A percentile compares a stretch with the other conserved stretches of the same genome.
These are phyloP conservation scores for Cactoblastis cactorum DNA, from an alignment of 2,888 invertebrate genomes.

Conservation along the genomic window DNA sequence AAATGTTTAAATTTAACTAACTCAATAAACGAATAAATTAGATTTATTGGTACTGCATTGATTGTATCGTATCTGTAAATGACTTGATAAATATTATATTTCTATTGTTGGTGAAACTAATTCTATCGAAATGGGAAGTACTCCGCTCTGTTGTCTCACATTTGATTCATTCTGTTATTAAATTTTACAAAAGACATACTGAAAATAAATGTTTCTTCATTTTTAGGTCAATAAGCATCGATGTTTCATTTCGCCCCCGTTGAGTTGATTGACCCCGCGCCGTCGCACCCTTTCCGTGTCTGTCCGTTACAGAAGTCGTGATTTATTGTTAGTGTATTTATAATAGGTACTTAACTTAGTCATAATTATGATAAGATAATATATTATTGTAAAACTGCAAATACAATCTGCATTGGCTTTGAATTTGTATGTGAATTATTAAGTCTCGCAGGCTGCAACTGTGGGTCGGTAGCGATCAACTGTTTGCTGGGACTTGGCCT, in stretches of 20 bases:
- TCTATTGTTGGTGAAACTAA: conserved; percentile 75
- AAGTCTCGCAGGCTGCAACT: too few species aligned
- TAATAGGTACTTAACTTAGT: conserved; percentile 16
- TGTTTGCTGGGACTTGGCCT: too few species aligned
- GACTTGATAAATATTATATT: conserved; percentile 76
- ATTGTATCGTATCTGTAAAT: conserved; percentile 74
- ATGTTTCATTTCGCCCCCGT: conserved; percentile 69
- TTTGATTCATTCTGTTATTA: conserved; percentile 78
- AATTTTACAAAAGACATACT: conserved; percentile 83
- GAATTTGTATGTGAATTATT: conserved; percentile 8
- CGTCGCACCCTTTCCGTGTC: neutral
- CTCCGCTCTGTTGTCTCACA: conserved; percentile 73
- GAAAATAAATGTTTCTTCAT: conserved; percentile 87
- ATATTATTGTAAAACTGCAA: conserved; percentile 13
- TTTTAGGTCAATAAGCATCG: conserved; percentile 83
- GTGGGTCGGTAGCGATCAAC: too few species aligned
- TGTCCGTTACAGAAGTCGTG: conserved; percentile 9
- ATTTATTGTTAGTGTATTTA: conserved; percentile 15
- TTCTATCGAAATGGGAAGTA: conserved; percentile 67
- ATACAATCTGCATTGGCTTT: conserved; percentile 10
- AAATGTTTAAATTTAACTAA: conserved; percentile 68
- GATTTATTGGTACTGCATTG: conserved; percentile 74
- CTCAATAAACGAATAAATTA: conserved; percentile 75
- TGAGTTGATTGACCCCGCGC: conserved; percentile 17
- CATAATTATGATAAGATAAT: conserved; percentile 13